A percentile compares a stretch with the other conserved stretches of the same genome.
Conservation (phyloP, 1,140 invertebrate species). For the Drepana arcuata region DNA sequence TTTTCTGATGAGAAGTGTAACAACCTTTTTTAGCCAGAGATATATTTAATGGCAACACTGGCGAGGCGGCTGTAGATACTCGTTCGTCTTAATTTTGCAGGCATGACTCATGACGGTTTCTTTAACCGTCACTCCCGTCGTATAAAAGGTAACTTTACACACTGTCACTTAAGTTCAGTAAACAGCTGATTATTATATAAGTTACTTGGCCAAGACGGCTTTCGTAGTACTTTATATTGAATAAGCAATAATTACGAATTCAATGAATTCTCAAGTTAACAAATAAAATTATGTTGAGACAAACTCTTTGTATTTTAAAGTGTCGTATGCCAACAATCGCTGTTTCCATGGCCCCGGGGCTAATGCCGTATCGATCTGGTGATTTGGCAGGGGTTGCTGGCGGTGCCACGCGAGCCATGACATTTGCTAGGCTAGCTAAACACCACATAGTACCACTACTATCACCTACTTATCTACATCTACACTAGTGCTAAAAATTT, state of each 20-base stretch:
- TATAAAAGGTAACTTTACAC: no score
- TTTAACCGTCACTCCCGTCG: no score
- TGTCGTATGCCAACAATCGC: slow-evolving; percentile 2
- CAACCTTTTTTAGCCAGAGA: no score
- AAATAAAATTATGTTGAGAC: no score
- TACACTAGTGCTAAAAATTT: background rate
- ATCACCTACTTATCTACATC: background rate
- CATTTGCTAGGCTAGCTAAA: slow-evolving; percentile 3
- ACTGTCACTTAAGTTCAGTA: background rate
- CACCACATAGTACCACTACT: background rate
- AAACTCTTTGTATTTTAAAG: slow-evolving; percentile 1
- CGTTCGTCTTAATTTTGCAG: no score
- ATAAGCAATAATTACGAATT: no score
- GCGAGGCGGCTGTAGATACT: no score
- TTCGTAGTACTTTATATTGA: no score
- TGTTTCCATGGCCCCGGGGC: slow-evolving; percentile 16
- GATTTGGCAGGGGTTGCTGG: slow-evolving; percentile 41
- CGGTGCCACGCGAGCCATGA: slow-evolving; percentile 43
- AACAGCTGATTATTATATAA: background rate
- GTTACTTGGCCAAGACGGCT: slow-evolving; percentile 2
- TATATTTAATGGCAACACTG: no score
- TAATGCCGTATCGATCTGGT: slow-evolving; percentile 47
- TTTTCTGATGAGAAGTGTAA: no score
- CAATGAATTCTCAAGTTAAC: no score
- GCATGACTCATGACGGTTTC: no score